Conservation (phyloP, 2,797 vertebrate species). For the Micromesistius poutassou region DNA sequence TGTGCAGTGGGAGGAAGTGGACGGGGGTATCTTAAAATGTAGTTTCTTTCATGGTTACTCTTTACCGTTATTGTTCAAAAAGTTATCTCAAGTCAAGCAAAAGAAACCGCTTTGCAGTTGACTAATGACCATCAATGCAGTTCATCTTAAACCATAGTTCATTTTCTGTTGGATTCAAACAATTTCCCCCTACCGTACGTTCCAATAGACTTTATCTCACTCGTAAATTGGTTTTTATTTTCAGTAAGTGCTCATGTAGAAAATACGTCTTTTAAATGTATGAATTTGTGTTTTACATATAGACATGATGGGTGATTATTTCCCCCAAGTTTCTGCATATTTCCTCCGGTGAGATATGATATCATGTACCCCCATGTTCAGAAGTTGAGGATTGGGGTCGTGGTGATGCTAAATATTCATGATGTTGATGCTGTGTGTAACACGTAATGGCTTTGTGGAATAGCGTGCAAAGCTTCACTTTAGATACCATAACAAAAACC, state of each 20-base stretch:
- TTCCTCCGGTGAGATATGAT: background rate
- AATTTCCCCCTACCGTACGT: constrained; percentile 27
- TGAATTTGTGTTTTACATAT: constrained; percentile 27
- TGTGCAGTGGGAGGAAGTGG: too few species aligned
- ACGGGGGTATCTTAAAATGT: constrained; percentile 36
- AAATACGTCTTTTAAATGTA: constrained; percentile 45
- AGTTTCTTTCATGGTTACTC: constrained; percentile 34
- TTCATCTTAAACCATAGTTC: constrained; percentile 40
- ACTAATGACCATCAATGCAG: constrained; percentile 49
- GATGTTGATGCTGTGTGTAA: too few species aligned
- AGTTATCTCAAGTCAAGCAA: constrained; percentile 38
- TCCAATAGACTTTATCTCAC: constrained; percentile 25
- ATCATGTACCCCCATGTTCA: too few species aligned
- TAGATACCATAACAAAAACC: background rate
- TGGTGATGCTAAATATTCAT: too few species aligned
- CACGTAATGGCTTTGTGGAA: too few species aligned
- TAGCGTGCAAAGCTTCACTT: background rate
- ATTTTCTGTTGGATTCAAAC: constrained; percentile 40
- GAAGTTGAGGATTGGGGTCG: too few species aligned
- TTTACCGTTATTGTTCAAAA: constrained; percentile 49
- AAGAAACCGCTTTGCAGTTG: constrained; percentile 25
- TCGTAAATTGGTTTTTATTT: constrained; percentile 36
- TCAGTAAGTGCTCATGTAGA: constrained; percentile 44
- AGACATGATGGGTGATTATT: constrained; percentile 19
- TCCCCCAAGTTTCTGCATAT: background rate